phyloP scores from a whole-genome alignment of 2,888 invertebrate species.

The Drosophila formosana region DNA sequence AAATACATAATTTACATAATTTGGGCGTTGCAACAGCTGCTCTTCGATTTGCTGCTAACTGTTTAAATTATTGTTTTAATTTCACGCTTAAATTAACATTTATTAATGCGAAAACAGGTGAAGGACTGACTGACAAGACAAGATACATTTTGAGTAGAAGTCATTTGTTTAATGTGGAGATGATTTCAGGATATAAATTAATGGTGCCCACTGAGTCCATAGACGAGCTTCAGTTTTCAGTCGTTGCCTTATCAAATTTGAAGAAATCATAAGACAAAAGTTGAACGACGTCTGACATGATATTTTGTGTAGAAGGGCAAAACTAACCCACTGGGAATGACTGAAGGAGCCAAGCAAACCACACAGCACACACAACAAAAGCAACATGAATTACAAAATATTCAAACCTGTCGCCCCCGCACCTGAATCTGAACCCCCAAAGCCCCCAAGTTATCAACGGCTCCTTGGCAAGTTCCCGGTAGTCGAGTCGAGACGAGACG shows the following conservation, averaged over 20 bases:
- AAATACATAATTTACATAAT: slow-evolving; percentile 38
- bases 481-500: slow-evolving; percentile 6
- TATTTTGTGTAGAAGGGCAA: slow-evolving; percentile 40
- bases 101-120: slow-evolving; percentile 64
- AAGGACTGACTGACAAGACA: neutral
- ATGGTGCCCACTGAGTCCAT: slow-evolving; percentile 16
- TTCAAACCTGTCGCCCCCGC: slow-evolving; percentile 59
- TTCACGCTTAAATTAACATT: slow-evolving; percentile 83
- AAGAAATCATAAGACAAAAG: slow-evolving; percentile 74
- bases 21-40: slow-evolving; percentile 28
- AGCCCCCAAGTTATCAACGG: slow-evolving; percentile 30
- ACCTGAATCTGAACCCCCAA: slow-evolving; percentile 28
- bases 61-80: slow-evolving; percentile 79
- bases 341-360: slow-evolving; percentile 42
- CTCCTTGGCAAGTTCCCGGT: neutral
- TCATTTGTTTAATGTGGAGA: slow-evolving; percentile 45
- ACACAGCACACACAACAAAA: slow-evolving; percentile 37
- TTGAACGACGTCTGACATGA: slow-evolving; percentile 77
- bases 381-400: slow-evolving; percentile 61
- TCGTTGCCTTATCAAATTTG: slow-evolving; percentile 68
- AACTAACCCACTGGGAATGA: slow-evolving; percentile 43
- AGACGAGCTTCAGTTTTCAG: slow-evolving; percentile 12
- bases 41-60: slow-evolving; percentile 31
- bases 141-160: slow-evolving; percentile 19
- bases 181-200: slow-evolving; percentile 53